Evolutionary conservation across 2,113 vertebrate genomes (phyloP).

Genomic region (Psittacara wagleri): DNA sequence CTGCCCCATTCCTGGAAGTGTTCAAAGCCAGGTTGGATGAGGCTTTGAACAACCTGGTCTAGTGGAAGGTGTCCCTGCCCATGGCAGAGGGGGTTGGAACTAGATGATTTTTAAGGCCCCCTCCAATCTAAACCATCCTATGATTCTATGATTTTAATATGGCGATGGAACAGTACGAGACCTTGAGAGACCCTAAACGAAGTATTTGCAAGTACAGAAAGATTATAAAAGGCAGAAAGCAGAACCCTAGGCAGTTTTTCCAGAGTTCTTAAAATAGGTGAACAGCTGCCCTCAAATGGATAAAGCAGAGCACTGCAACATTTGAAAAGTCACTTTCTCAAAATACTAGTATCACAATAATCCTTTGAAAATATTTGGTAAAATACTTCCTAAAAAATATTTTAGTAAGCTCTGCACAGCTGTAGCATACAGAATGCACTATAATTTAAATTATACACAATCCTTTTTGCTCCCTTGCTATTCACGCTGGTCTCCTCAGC

Average conservation of each 20-base stretch:
- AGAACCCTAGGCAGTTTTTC: background rate
- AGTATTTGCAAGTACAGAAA: background rate
- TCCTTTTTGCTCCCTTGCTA: background rate
- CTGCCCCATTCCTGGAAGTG: background rate
- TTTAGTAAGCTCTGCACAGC: background rate
- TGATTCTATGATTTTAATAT: background rate
- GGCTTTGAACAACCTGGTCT: background rate
- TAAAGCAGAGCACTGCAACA: conserved; percentile 44
- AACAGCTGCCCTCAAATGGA: conserved; percentile 76
- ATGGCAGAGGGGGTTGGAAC: background rate
- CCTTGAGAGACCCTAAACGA: background rate
- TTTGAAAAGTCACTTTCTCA: background rate
- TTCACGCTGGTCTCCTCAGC: background rate
- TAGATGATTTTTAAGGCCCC: background rate
- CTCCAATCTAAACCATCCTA: background rate
- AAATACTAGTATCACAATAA: background rate
- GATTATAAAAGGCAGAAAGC: background rate
- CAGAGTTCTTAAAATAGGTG: background rate
- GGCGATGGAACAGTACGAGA: background rate
- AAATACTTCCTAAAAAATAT: background rate
- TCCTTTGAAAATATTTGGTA: background rate
- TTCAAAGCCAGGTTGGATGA: background rate
- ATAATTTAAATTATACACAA: background rate
- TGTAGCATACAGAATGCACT: background rate
- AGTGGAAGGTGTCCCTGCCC: background rate